phyloP scores from a whole-genome alignment of 2,797 vertebrate genomes.

The Chrosomus eos region DNA sequence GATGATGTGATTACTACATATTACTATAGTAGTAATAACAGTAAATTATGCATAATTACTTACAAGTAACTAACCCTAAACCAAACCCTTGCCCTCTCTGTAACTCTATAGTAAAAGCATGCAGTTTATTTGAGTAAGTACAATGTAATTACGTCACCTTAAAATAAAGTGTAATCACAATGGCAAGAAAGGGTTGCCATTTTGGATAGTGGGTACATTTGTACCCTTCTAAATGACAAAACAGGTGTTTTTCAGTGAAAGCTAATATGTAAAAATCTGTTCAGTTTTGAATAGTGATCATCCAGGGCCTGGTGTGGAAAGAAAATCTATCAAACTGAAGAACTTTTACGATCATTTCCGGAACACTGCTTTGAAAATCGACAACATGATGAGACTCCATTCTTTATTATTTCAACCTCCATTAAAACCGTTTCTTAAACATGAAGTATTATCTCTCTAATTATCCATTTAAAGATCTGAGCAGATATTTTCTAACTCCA shows the following conservation, averaged over 20 bases:
- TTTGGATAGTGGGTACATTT: neutral
- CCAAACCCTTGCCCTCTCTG: no score
- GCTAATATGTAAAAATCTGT: neutral
- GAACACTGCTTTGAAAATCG: constrained; percentile 8
- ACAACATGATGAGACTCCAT: constrained; percentile 10
- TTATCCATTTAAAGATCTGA: constrained; percentile 47
- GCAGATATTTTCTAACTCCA: constrained; percentile 37
- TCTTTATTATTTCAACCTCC: constrained; percentile 21
- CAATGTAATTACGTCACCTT: no score
- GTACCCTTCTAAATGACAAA: neutral
- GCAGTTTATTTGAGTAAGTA: no score
- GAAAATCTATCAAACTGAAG: constrained; percentile 1
- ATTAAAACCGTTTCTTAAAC: constrained; percentile 22
- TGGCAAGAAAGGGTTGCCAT: neutral
- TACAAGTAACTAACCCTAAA: no score
- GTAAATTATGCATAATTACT: no score
- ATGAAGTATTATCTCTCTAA: constrained; percentile 40
- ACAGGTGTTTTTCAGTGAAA: neutral
- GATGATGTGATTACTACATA: no score
- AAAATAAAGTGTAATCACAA: neutral
- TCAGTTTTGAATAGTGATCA: constrained; percentile 1
- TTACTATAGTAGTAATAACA: no score
- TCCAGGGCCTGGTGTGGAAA: neutral
- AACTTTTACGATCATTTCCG: neutral
- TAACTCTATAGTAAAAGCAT: no score